Conservation (phyloP, 2,113 vertebrate species). For the Scophthalmus maximus region DNA sequence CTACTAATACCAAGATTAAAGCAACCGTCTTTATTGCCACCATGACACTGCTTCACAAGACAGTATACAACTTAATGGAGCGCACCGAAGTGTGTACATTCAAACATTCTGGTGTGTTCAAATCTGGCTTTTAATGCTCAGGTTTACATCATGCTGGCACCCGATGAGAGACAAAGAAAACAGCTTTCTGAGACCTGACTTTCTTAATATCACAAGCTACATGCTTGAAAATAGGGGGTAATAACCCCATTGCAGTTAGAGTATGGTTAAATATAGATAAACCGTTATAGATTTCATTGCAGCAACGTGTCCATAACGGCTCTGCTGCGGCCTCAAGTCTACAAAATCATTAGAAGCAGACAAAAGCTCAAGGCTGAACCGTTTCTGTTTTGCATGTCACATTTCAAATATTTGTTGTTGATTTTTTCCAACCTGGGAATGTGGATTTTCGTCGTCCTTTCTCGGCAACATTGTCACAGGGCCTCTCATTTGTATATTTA, state of each 20-base stretch:
- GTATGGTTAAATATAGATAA: background rate
- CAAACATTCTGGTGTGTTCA: conserved; percentile 5
- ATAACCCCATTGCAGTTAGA: background rate
- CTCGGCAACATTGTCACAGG: background rate
- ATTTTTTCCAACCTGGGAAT: background rate
- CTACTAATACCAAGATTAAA: conserved; percentile 1
- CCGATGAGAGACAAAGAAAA: conserved; percentile 5
- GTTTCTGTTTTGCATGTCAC: background rate
- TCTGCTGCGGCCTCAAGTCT: background rate
- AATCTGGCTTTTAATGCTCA: conserved; percentile 18
- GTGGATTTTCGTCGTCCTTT: conserved; percentile 11
- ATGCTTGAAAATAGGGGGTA: background rate
- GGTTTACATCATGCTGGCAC: background rate
- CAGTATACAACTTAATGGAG: conserved; percentile 1
- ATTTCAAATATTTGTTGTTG: background rate
- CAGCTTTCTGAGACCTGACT: background rate
- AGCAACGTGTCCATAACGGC: background rate
- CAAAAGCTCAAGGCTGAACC: conserved; percentile 4
- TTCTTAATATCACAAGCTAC: background rate
- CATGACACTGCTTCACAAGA: conserved; percentile 14
- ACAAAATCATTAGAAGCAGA: background rate
- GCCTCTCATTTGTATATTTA: conserved; percentile 19
- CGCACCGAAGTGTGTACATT: conserved; percentile 13
- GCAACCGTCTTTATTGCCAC: conserved; percentile 24
- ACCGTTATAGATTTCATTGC: background rate